Base-by-base conservation (phyloP, 2,113 vertebrate genomes). In the Paratilapia polleni region DNA sequence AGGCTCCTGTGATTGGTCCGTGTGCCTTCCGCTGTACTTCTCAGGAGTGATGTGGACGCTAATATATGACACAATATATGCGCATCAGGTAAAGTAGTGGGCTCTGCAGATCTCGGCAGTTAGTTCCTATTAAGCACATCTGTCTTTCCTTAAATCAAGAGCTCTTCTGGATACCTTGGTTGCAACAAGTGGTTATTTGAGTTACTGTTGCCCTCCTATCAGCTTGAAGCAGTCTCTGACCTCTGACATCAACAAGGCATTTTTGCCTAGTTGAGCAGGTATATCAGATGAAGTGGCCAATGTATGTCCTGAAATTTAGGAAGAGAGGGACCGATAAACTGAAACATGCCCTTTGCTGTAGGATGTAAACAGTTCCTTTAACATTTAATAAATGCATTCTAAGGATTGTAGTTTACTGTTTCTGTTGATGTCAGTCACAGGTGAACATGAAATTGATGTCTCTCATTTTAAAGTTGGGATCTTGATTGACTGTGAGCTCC, bases 21-120 rank as follows among this genome's bases (percentile, higher is more conserved):
- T 99, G 19, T 99, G 98, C 78, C 96, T 99, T 24, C 98, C 98
- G 3, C 93, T 99, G 70, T 99, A 99, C 91, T 94, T 97, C 22
- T 97, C 97, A 78, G 98, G 98, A 61, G 92, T 99, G 64, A 97
- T 98, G 97, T 99, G 98, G 98, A 99, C 98, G 0, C 89, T 99
- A 77, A 95, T 98, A 41, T 99, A 99, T 0, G 98, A 99, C 89
- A 99, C 98, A 5, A 98, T 99, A 87, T 99, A 99, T 15, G 98
- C 98, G 11, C 98, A 99, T 94, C 98, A 99, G 98, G 98, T 99
- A 61, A 92, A 82, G 26, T 2, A 49, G 19, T 11, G n/a, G 8
- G 11, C n/a, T 26, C 28, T 2, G 17, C 26, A 13, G 15, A 38
- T n/a, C 57, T 31, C 15, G 4, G 24, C 24, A 60, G 24, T 28